These are phyloP conservation scores for Lasioglossum marginatum DNA, from an alignment of 2,888 invertebrate genomes.

Conservation along the genomic window DNA sequence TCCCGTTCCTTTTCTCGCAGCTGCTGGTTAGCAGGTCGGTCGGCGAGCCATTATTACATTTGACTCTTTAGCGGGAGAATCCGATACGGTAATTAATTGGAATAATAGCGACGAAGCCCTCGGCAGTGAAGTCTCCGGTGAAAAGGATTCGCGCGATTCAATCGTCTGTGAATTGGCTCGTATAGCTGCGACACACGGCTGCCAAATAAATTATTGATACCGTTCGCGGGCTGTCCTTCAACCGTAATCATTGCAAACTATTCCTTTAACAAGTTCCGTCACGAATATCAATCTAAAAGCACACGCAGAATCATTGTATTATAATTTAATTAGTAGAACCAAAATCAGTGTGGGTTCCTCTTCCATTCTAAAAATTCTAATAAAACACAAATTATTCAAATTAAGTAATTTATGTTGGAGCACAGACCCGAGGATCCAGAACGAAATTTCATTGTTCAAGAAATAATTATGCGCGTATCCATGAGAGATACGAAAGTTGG, in stretches of 20 bases:
- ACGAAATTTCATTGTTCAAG: neutral
- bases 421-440: no score
- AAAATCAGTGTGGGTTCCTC: no score
- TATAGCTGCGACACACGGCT: neutral
- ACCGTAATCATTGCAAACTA: neutral
- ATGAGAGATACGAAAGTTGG: neutral
- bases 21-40: constrained; percentile 8
- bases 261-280: neutral
- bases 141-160: constrained; percentile 9
- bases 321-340: neutral
- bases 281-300: neutral
- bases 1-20: constrained; percentile 17
- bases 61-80: constrained; percentile 32
- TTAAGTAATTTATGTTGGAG: no score
- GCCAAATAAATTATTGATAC: constrained; percentile 39
- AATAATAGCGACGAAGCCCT: constrained; percentile 40
- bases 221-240: constrained; percentile 16
- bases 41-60: constrained; percentile 21
- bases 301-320: no score
- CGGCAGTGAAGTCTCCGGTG: neutral
- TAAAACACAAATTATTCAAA: no score
- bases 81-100: constrained; percentile 55
- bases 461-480: neutral
- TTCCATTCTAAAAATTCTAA: no score
- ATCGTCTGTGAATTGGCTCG: constrained; percentile 20